These are phyloP conservation scores for Mechanitis mazaeus DNA, from an alignment of 2,888 invertebrate genomes.

Conservation along the genomic window DNA sequence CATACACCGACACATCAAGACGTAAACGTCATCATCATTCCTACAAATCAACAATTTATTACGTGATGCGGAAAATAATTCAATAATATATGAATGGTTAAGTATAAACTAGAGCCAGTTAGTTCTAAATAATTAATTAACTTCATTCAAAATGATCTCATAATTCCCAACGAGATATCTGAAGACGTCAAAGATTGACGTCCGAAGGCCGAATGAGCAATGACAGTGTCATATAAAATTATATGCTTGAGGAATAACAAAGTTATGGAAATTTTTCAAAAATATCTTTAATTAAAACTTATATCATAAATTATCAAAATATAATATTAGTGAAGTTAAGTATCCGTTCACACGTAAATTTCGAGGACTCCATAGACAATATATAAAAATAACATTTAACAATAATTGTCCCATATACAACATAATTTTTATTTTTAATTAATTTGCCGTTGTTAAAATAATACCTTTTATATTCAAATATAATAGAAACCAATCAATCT, in stretches of 20 bases:
- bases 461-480: too few relatives aligned
- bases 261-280: neutral
- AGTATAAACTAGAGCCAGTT: conserved; percentile 6
- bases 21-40: too few relatives aligned
- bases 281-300: neutral
- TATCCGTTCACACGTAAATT: too few relatives aligned
- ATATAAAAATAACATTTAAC: too few relatives aligned
- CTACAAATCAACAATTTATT: neutral
- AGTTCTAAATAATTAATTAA: conserved; percentile 10
- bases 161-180: conserved; percentile 9
- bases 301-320: too few relatives aligned
- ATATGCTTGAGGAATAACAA: neutral
- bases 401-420: too few relatives aligned
- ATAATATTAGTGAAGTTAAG: too few relatives aligned
- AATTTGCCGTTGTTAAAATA: too few relatives aligned
- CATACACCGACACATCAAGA: too few relatives aligned
- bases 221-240: conserved; percentile 8
- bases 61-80: neutral
- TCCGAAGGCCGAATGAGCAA: conserved; percentile 24
- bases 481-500: too few relatives aligned
- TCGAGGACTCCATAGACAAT: too few relatives aligned
- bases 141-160: conserved; percentile 17
- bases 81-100: neutral
- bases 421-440: too few relatives aligned
- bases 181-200: conserved; percentile 16